Base-by-base conservation (phyloP, 2,113 vertebrate species). In the Heteronetta atricapilla region DNA sequence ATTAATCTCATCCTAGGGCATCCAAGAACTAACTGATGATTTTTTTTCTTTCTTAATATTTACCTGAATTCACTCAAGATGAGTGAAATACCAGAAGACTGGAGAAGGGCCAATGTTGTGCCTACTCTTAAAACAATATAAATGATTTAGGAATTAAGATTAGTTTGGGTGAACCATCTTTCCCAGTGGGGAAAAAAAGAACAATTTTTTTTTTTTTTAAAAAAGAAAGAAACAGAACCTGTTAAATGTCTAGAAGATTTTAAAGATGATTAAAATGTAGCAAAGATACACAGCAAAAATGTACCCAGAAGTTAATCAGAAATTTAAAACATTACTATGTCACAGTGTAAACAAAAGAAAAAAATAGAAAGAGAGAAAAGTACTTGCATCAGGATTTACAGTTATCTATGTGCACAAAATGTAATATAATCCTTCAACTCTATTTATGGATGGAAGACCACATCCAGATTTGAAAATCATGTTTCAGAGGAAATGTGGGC, bases 81-180 rank as follows among this genome's bases (percentile, higher is more conserved):
- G 60, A 9, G 14, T 70, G 36, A 94, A 86, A 83, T 44, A 31
- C 6, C 50, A 75, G 38, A 85, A 90, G 38, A 60, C 56, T 73
- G 64, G 29, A 66, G 85, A 93, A 73, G 33, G 38, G 23, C 7
- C 59, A 56, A 8, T 76, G n/a, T 38, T 75, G 20, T 75, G 8
- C 29, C 59, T 76, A 53, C n/a, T 44, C 22, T 72, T 89, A n/a
- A 8, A 87, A 72, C 8, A 76, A 62, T 38, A 73, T 19, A 73
- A 80, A 87, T 44, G 38, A 94, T 85, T 93, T 58, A 82, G 74
- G 62, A 91, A 85, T 79, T 60, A 66, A 80, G 55, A 86, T 73
- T 53, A 91, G 66, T 48, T 87, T 40, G 59, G 40, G 82, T 25
- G 33, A 88, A 88, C 66, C 33, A 34, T 53, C 48, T 85, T 91